Evolutionary conservation across 2,888 invertebrate genomes (phyloP), one percentile per base, ranked within the genome.

Genomic region (Cylloceria caligata): DNA sequence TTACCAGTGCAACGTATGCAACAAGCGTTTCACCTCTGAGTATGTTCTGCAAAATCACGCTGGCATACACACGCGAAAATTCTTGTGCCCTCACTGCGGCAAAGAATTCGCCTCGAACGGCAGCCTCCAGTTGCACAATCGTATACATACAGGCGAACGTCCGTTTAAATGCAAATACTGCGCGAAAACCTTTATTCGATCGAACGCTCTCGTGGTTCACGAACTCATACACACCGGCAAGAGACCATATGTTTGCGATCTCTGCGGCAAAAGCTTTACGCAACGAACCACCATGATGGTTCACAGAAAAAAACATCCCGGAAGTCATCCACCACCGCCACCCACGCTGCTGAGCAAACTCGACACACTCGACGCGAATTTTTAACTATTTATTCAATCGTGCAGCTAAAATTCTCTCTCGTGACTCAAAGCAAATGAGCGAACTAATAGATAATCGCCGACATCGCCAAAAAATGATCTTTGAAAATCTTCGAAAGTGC

Each of bases 241-340:
- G 42, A 78, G 93, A 74, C 90, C 91, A 0, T 89, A 89, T 77
- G 87, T 88, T 13, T 92, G 92, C 77, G 88, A 89, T 71, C 85
- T 88, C 0, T 92, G 92, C 80, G 91, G 90, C 39, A 91, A 92
- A 85, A 89, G 86, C 45, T 92, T 91, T 81, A 88, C 89, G 3
- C 90, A 89, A 49, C 62, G 78, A 9, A 74, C 69, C 16, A 78
- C 74, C 9, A 78, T 82, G 78, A 82, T 78, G 78, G 47, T 69
- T 3, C 78, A 82, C 57, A 74, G 81, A 7, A 78, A 81, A 73
- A 80, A 83, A 7, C 91, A 91, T 69, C 81, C 81, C 1, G 81
- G 81, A 13, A 74, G 24, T 74, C 81, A 82, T 82, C 81, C 78
- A 0, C 78, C 74, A 24, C 78, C 78, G 9, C 81, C 81, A 13